phyloP scores from a whole-genome alignment of 2,888 invertebrate genomes.

The Salpingus planirostris region DNA sequence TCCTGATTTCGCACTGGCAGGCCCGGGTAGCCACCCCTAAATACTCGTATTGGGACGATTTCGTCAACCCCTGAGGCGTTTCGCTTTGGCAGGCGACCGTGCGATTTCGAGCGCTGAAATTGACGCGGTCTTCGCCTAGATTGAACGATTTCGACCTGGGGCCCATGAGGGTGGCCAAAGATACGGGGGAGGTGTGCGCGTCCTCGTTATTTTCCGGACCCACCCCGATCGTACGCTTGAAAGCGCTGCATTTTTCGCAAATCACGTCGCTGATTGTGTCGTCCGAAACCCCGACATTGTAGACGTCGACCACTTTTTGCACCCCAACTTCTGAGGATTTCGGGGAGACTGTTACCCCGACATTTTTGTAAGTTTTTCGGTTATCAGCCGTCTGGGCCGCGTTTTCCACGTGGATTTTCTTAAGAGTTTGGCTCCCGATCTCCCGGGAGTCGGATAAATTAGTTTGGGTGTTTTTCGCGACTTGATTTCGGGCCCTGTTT shows the following conservation, averaged over 20 bases:
- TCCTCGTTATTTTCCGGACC: constrained; percentile 43
- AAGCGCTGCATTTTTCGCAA: constrained; percentile 45
- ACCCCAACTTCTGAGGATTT: constrained; percentile 33
- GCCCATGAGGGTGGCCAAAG: constrained; percentile 42
- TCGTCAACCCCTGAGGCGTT: constrained; percentile 16
- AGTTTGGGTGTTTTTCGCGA: constrained; percentile 31
- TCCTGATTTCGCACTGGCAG: constrained; percentile 25
- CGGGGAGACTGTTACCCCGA: constrained; percentile 37
- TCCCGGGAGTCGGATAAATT: constrained; percentile 19
- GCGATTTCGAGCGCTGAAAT: constrained; percentile 40
- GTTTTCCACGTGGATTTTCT: constrained; percentile 17
- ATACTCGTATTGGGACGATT: constrained; percentile 35
- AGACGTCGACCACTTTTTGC: constrained; percentile 39
- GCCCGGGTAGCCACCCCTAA: constrained; percentile 21
- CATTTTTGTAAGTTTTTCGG: constrained; percentile 21
- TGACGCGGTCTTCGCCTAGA: constrained; percentile 47
- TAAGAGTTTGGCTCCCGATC: constrained; percentile 24
- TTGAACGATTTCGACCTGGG: constrained; percentile 53
- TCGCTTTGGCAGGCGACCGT: constrained; percentile 42
- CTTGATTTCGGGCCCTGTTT: constrained; percentile 10
- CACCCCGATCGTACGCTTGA: constrained; percentile 49
- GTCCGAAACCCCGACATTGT: constrained; percentile 44
- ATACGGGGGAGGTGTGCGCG: constrained; percentile 36
- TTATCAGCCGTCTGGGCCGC: constrained; percentile 26
- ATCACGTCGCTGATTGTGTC: constrained; percentile 33